Evolutionary conservation across 2,797 vertebrate genomes (phyloP), one percentile per base, ranked within the genome.

Genomic region (Smutsia gigantea): DNA sequence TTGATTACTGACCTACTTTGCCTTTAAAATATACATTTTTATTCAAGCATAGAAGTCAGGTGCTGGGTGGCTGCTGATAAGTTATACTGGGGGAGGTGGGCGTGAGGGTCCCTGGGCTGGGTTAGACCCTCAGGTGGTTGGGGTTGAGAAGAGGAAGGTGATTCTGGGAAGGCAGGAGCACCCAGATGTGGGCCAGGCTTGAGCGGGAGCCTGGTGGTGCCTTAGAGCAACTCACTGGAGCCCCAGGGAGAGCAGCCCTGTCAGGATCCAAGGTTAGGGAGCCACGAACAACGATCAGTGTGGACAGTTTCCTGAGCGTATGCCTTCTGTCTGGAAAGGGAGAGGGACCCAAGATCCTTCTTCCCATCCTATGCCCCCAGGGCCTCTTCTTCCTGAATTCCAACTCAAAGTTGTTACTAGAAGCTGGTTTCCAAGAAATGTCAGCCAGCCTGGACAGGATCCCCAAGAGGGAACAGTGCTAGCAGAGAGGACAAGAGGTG

Each of bases 331-430:
- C 31, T 72, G 61, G 72, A 37, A 57, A 42, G 31, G 51, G 10
- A 61, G 27, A 74, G 69, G 64, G 55, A 74, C 12, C 57, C 34
- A 75, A 15, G 59, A 81, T 74, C 37, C 39, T 84, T 84, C 63
- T 85, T 83, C 9, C 39, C 59, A 23, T 57, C 39, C 46, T 72
- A 46, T 39, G 23, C 3, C 15, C 68, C 53, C 27, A 1, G 49
- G 75, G 15, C 61, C 27, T 51, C 49, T 83, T 34, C 55, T 77
- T 94, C 37, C 71, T 88, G 87, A 88, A 89, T 92, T 82, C 63
- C 91, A 83, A 86, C 37, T 71, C 2, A 4, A 61, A 55, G 51
- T 51, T 51, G 4, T 63, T 63, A 37, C 23, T 46, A 63, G 74
- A 87, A 75, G 42, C 77, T 71, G 37, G 6, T 84, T 79, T 91